Evolutionary conservation across 2,888 invertebrate genomes (phyloP).

Genomic region (Plutella xylostella): DNA sequence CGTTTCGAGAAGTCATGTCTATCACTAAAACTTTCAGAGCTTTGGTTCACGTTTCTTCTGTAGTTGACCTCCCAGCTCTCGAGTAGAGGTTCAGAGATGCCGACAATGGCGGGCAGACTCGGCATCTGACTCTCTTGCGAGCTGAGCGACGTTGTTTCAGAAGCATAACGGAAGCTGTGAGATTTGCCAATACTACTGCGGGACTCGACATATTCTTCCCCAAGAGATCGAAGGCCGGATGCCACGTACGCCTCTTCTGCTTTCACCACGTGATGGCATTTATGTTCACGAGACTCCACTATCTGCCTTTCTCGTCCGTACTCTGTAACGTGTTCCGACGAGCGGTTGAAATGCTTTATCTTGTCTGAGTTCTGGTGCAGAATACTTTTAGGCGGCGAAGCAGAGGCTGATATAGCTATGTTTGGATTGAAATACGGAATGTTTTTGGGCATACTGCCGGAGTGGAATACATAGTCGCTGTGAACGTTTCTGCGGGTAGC

Average conservation of each 20-base stretch:
- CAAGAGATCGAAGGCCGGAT: slow-evolving; percentile 49
- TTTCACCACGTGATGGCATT: slow-evolving; percentile 32
- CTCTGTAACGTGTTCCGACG: slow-evolving; percentile 47
- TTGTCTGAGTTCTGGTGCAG: slow-evolving; percentile 57
- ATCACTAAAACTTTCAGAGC: slow-evolving; percentile 25
- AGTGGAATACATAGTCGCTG: slow-evolving; percentile 46
- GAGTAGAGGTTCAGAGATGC: slow-evolving; percentile 59
- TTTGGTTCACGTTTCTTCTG: slow-evolving; percentile 40
- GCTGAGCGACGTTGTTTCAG: slow-evolving; percentile 58
- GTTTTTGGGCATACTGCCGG: slow-evolving; percentile 59
- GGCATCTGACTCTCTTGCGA: slow-evolving; percentile 64
- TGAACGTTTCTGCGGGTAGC: slow-evolving; percentile 45
- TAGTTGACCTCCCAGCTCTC: slow-evolving; percentile 67
- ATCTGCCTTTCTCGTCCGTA: slow-evolving; percentile 36
- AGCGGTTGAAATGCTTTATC: slow-evolving; percentile 42
- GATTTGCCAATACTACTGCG: slow-evolving; percentile 76
- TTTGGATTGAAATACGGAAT: slow-evolving; percentile 52
- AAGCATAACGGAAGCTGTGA: slow-evolving; percentile 76
- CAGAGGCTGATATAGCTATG: slow-evolving; percentile 35
- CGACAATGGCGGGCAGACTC: slow-evolving; percentile 62
- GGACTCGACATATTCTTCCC: slow-evolving; percentile 53
- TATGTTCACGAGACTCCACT: slow-evolving; percentile 36
- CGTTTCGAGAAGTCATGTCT: slow-evolving; percentile 50
- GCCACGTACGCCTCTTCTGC: slow-evolving; percentile 48
- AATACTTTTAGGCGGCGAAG: slow-evolving; percentile 52